A percentile compares a stretch with the other conserved stretches of the same genome.
These are phyloP conservation scores for Cebus imitator DNA, from an alignment of 2,113 vertebrate species.

Conservation along the genomic window DNA sequence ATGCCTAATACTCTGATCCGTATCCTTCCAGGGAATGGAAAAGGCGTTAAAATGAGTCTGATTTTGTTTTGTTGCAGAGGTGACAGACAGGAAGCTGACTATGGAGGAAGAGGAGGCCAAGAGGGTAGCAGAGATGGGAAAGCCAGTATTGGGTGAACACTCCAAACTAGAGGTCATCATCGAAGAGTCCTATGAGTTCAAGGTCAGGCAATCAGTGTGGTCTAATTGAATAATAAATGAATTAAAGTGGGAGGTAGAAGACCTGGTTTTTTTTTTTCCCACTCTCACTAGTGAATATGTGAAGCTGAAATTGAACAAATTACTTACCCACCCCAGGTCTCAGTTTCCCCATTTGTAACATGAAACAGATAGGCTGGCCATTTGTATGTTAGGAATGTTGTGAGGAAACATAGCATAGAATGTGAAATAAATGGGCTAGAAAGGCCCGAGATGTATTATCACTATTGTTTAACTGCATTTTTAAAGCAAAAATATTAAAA, in stretches of 20 bases:
- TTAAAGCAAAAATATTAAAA: slow-evolving; percentile 31
- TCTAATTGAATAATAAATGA: neutral
- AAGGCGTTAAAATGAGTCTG: slow-evolving; percentile 61
- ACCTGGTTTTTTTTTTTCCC: neutral
- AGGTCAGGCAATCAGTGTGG: slow-evolving; percentile 86
- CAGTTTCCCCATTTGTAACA: neutral
- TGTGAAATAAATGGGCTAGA: neutral
- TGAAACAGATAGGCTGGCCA: neutral
- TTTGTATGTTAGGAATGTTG: neutral
- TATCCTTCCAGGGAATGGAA: neutral
- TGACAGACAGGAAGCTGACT: slow-evolving; percentile 93
- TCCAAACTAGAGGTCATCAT: slow-evolving; percentile 98
- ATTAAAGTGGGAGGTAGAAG: slow-evolving; percentile 4
- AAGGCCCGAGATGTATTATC: neutral
- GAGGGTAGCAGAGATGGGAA: slow-evolving; percentile 98
- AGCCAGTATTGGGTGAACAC: slow-evolving; percentile 94
- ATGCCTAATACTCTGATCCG: neutral
- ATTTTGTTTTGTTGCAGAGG: slow-evolving; percentile 85
- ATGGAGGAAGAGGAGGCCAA: slow-evolving; percentile 96
- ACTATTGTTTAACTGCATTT: neutral
- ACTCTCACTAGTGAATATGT: neutral
- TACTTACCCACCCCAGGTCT: neutral
- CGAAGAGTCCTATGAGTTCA: slow-evolving; percentile 99
- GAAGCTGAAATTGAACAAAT: slow-evolving; percentile 32
- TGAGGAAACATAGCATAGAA: neutral